Conservation (phyloP, 1,140 invertebrate species). For the Hormaphis cornu region DNA sequence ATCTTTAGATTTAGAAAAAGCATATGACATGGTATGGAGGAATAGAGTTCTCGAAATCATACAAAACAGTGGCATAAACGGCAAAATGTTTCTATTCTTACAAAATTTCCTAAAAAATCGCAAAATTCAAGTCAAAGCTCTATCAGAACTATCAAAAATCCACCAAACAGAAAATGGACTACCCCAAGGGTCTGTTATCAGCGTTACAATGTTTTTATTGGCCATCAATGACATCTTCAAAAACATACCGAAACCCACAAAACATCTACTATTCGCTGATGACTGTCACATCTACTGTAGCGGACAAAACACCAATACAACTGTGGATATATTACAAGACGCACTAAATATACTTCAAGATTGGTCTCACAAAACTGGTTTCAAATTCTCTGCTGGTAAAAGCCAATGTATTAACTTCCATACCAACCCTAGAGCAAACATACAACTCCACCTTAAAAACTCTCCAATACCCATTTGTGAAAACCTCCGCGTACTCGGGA, state of each 20-base stretch:
- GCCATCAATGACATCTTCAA: background rate
- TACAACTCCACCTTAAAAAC: background rate
- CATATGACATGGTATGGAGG: background rate
- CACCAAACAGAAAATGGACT: background rate
- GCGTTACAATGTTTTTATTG: background rate
- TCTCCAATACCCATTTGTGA: background rate
- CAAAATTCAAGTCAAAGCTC: background rate
- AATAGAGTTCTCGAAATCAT: background rate
- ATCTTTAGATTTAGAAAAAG: background rate
- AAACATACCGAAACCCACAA: background rate
- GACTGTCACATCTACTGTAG: background rate
- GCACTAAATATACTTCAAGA: background rate
- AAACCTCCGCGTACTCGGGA: background rate
- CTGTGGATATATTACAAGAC: background rate
- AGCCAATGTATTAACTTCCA: background rate
- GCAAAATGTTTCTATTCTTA: background rate
- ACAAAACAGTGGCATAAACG: background rate
- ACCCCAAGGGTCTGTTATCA: too few species aligned
- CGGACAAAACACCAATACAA: background rate
- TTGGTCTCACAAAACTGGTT: background rate
- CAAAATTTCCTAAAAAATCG: background rate
- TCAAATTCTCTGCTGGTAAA: background rate
- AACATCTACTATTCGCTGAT: background rate
- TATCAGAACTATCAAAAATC: background rate
- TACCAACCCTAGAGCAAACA: background rate